Evolutionary conservation across 2,888 invertebrate species (phyloP).

Genomic region (Synergus umbraculus): DNA sequence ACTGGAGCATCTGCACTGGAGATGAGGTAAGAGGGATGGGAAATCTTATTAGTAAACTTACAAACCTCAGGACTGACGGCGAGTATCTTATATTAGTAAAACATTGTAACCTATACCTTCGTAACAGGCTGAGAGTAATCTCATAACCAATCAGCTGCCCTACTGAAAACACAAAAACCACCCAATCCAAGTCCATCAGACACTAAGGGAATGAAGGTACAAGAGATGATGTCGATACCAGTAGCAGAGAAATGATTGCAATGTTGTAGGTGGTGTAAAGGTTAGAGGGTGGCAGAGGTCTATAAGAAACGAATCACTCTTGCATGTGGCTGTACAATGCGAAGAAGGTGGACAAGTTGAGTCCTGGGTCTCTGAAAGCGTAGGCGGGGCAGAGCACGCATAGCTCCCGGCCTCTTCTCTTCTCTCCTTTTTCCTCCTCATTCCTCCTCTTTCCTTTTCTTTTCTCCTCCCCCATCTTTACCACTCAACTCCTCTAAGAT

Average conservation of each 20-base stretch:
- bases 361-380: constrained; percentile 74
- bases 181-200: neutral
- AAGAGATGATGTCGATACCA: neutral
- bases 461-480: constrained; percentile 47
- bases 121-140: too few species aligned
- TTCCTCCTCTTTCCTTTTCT: neutral
- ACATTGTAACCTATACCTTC: too few species aligned
- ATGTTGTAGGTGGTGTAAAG: constrained; percentile 25
- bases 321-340: constrained; percentile 71
- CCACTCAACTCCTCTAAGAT: constrained; percentile 44
- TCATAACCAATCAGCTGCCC: neutral
- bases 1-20: neutral
- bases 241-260: constrained; percentile 9
- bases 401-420: constrained; percentile 72
- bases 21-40: neutral
- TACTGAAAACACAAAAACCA: neutral
- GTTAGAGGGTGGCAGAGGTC: constrained; percentile 11
- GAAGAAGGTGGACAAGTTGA: constrained; percentile 76
- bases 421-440: constrained; percentile 66
- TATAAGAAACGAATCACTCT: constrained; percentile 62
- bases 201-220: neutral
- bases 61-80: neutral
- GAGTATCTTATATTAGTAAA: neutral
- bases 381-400: constrained; percentile 77
- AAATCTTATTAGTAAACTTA: neutral